Evolutionary conservation across 2,888 invertebrate species (phyloP), one percentile per base, ranked within the genome.

Genomic region (Agrochola macilenta): DNA sequence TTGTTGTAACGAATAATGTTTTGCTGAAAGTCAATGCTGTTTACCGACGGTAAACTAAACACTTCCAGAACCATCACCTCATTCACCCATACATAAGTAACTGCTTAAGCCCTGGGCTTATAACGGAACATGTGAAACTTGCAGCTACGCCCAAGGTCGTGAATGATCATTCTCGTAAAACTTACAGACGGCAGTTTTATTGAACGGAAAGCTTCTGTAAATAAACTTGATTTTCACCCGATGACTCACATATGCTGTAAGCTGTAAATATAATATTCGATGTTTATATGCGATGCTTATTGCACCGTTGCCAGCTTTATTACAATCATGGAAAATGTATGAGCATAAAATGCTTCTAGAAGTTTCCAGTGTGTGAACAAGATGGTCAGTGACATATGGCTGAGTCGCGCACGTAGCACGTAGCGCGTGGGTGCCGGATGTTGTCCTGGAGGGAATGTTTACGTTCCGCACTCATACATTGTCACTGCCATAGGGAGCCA

Each of bases 161-260:
- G 20, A 52, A 26, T 30, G 23, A 68, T 30, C 39, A 20, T 14
- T 52, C 35, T 69, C 26, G 77, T 52, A 70, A 69, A 14, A 52
- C 39, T 58, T 58, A 63, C 65, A 83, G 69, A 63, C 65, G 64
- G 69, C 46, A 30, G 23, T 68, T 69, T 60, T 52, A 54, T 54
- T 58, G 58, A 78, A 52, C 70, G 64, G 61, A 64, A 76, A 80
- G 52, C 58, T 72, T 60, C 60, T 65, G 80, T 83, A 71, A 83
- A 86, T 83, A 80, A 76, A 61, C 61, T 63, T 49, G 35, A 78
- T 75, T 72, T 85, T 69, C 73, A 35, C 49, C 26, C 12, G 58
- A 68, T 87, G 88, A 86, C 60, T 83, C 86, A 85, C 52, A 61
- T 73, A 39, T 61, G 76, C 60, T 69, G 63, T 69, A 60, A 35